Evolutionary conservation across 2,888 invertebrate genomes (phyloP).

Genomic region (Cantharis rufa): DNA sequence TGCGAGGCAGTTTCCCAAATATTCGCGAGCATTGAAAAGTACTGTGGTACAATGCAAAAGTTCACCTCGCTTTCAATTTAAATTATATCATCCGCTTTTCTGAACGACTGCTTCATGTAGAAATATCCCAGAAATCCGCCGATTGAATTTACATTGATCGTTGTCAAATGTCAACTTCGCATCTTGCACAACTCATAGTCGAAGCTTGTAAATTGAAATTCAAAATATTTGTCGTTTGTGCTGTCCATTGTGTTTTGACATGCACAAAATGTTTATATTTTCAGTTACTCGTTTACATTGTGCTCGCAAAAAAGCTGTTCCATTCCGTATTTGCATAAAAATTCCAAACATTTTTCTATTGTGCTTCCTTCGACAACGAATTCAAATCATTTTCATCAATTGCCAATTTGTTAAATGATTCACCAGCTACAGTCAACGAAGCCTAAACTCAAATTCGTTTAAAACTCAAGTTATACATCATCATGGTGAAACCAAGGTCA

Average conservation of each 20-base stretch:
- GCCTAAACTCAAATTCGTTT: neutral
- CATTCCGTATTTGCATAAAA: neutral
- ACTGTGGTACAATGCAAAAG: conserved; percentile 1
- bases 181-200: conserved; percentile 32
- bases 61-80: neutral
- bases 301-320: neutral
- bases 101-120: conserved; percentile 2
- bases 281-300: neutral
- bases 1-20: conserved; percentile 9
- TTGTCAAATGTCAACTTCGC: conserved; percentile 38
- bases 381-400: neutral
- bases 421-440: neutral
- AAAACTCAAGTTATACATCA: neutral
- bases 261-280: conserved; percentile 1
- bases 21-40: conserved; percentile 4
- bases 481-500: conserved; percentile 24
- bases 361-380: neutral
- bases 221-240: conserved; percentile 20
- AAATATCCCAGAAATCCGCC: conserved; percentile 32
- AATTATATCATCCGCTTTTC: neutral
- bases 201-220: conserved; percentile 21
- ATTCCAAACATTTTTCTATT: neutral
- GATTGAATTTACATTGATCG: conserved; percentile 40
- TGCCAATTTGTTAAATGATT: neutral
- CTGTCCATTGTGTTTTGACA: conserved; percentile 8